A percentile compares a stretch with the other conserved stretches of the same genome.
phyloP scores from a whole-genome alignment of 2,797 vertebrate species.

The Eulemur rubriventer region DNA sequence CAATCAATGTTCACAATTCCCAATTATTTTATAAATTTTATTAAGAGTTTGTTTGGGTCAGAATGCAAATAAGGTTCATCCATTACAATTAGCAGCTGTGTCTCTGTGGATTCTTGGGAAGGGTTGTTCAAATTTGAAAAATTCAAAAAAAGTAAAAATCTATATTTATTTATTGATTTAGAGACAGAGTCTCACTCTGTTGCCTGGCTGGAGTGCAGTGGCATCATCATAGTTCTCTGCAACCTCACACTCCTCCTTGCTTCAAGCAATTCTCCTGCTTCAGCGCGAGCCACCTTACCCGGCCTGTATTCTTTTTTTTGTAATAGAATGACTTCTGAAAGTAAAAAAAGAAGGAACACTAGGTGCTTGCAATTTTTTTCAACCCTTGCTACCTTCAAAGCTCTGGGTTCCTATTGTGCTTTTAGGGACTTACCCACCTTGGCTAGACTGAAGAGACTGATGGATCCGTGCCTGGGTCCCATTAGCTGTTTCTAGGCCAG shows the following conservation, averaged over 20 bases:
- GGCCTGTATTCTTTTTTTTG: no score
- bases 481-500: neutral
- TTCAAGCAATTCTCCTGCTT: no score
- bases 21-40: neutral
- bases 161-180: neutral
- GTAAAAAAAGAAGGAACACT: neutral
- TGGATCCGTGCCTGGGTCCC: neutral
- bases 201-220: no score
- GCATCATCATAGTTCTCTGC: no score
- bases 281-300: no score
- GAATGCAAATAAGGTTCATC: neutral
- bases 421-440: neutral
- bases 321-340: neutral
- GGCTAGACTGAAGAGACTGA: neutral
- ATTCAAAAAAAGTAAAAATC: neutral
- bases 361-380: neutral
- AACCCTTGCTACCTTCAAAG: neutral
- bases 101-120: neutral
- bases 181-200: no score
- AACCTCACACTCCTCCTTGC: no score
- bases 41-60: constrained; percentile 1
- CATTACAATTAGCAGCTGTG: neutral
- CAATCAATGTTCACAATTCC: neutral
- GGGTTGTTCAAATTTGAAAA: constrained; percentile 12
- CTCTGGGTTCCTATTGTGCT: neutral